Conservation (phyloP, 2,888 invertebrate species). For the Cerastis leucographa region DNA sequence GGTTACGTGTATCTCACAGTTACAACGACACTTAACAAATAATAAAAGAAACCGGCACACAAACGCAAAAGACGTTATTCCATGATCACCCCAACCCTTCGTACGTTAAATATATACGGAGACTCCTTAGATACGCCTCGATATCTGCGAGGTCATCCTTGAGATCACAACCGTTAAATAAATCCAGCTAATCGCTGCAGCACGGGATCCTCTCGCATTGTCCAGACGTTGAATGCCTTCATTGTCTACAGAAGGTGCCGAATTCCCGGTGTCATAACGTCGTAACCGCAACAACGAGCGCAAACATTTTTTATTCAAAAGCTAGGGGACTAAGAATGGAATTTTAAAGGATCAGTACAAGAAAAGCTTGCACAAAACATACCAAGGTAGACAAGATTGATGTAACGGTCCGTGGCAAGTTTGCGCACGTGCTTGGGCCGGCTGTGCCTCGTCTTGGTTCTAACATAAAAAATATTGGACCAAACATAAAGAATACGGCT, state of each 20-base stretch:
- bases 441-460: conserved; percentile 74
- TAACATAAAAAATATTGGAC: conserved; percentile 67
- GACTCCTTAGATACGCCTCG: conserved; percentile 59
- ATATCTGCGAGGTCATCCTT: conserved; percentile 70
- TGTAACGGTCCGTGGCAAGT: conserved; percentile 86
- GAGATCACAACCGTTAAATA: conserved; percentile 85
- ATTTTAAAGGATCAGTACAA: conserved; percentile 61
- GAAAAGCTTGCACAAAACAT: conserved; percentile 82
- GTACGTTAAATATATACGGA: conserved; percentile 61
- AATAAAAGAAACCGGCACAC: conserved; percentile 52
- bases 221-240: conserved; percentile 86
- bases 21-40: conserved; percentile 44
- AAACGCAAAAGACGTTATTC: conserved; percentile 61
- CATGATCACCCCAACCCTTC: conserved; percentile 67
- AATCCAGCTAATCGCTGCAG: conserved; percentile 85
- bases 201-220: conserved; percentile 80
- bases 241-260: conserved; percentile 81
- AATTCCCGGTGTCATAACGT: conserved; percentile 61
- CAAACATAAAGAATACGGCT: conserved; percentile 58
- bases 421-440: conserved; percentile 88
- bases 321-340: conserved; percentile 60
- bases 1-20: conserved; percentile 42
- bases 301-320: conserved; percentile 68
- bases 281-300: conserved; percentile 58
- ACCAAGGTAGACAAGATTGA: conserved; percentile 87